phyloP scores from a whole-genome alignment of 2,888 invertebrate species.

The Phyllotreta cruciferae region DNA sequence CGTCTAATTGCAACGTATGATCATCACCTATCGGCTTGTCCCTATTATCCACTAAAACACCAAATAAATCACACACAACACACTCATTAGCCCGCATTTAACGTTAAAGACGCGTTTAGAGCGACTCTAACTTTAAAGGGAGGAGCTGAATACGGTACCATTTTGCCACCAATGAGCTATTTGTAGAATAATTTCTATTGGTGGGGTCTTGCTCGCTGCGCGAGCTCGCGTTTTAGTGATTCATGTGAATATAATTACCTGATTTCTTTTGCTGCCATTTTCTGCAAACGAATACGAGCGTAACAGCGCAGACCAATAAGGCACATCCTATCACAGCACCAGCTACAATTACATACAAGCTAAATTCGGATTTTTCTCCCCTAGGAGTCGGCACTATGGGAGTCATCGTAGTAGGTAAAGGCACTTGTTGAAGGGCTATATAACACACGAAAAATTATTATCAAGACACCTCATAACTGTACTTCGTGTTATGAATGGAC shows the following conservation, averaged over 20 bases:
- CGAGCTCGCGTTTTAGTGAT: no score
- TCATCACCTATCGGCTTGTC: constrained; percentile 56
- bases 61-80: neutral
- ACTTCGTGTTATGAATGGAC: no score
- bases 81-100: no score
- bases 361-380: constrained; percentile 40
- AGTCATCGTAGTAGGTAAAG: constrained; percentile 30
- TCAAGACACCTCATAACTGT: no score
- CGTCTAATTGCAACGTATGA: constrained; percentile 58
- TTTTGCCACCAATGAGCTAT: no score
- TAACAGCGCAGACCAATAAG: constrained; percentile 57
- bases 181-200: no score
- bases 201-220: neutral
- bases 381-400: constrained; percentile 35
- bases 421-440: constrained; percentile 16
- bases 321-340: constrained; percentile 62
- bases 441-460: no score
- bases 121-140: no score
- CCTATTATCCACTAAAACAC: constrained; percentile 30
- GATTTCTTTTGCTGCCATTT: constrained; percentile 62
- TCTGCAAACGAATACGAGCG: constrained; percentile 60
- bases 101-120: no score
- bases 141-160: no score
- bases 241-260: constrained; percentile 29
- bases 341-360: constrained; percentile 66